Evolutionary conservation across 2,888 invertebrate genomes (phyloP).

Genomic region (Siphlonurus alternatus): DNA sequence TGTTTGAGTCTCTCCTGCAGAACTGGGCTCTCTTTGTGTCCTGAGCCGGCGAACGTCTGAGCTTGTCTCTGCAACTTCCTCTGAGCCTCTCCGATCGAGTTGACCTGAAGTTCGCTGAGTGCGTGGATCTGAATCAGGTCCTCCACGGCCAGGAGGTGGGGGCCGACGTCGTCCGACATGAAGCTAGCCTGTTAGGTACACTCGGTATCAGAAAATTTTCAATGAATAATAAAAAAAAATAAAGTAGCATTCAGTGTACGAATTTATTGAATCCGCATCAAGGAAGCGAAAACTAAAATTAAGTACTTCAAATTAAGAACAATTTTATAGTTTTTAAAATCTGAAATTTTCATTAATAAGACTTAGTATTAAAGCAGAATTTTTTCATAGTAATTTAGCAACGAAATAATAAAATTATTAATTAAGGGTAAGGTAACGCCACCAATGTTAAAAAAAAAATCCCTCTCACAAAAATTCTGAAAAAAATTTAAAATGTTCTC

Average conservation of each 20-base stretch:
- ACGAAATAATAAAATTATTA: too few relatives aligned
- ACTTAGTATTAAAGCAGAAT: too few relatives aligned
- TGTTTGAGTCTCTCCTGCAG: conserved; percentile 55
- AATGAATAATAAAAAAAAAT: not conserved
- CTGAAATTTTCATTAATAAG: too few relatives aligned
- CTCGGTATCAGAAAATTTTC: not conserved
- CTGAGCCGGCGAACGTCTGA: conserved; percentile 36
- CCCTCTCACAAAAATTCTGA: too few relatives aligned
- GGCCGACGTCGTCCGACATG: conserved; percentile 75
- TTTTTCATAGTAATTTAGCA: too few relatives aligned
- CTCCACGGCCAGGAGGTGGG: conserved; percentile 87
- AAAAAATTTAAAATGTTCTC: too few relatives aligned
- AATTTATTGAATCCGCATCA: conserved; percentile 10
- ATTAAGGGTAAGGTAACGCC: too few relatives aligned
- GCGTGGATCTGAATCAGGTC: conserved; percentile 88
- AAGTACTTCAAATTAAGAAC: not conserved
- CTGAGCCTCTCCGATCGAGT: conserved; percentile 72
- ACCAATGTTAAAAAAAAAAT: too few relatives aligned
- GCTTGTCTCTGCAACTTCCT: conserved; percentile 55
- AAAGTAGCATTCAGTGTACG: not conserved
- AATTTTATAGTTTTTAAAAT: conserved; percentile 5
- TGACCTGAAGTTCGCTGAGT: conserved; percentile 78
- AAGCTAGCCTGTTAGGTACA: conserved; percentile 38
- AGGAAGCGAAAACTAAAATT: not conserved
- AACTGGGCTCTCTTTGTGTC: conserved; percentile 38